Conservation (phyloP, 2,797 vertebrate species). For the Macropodus opercularis region DNA sequence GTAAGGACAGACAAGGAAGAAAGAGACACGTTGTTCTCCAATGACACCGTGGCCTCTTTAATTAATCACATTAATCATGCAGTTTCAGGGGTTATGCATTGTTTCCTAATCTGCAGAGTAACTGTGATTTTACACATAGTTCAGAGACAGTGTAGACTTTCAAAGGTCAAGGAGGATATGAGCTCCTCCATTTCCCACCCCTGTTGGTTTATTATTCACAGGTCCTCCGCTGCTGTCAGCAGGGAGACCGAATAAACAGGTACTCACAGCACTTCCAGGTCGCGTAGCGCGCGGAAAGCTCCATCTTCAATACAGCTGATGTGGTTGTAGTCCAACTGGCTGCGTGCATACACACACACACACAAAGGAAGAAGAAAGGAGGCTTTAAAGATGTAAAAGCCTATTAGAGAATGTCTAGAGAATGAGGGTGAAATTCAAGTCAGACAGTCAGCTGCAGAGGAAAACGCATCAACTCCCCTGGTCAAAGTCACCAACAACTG, state of each 20-base stretch:
- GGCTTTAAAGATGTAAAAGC: slow-evolving; percentile 21
- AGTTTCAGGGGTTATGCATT: background rate
- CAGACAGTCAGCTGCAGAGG: slow-evolving; percentile 18
- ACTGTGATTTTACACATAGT: slow-evolving; percentile 12
- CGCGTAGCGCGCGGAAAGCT: slow-evolving; percentile 94
- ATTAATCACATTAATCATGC: background rate
- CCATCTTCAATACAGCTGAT: slow-evolving; percentile 99
- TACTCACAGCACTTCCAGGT: slow-evolving; percentile 99
- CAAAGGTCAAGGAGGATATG: slow-evolving; percentile 54
- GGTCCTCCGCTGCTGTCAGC: too few species aligned
- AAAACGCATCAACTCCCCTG: slow-evolving; percentile 25
- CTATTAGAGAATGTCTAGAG: slow-evolving; percentile 25
- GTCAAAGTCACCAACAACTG: slow-evolving; percentile 13
- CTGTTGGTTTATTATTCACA: too few species aligned
- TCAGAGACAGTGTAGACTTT: slow-evolving; percentile 40
- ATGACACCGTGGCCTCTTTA: background rate
- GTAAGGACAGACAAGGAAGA: background rate
- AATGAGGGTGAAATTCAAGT: slow-evolving; percentile 39
- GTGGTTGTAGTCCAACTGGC: slow-evolving; percentile 99
- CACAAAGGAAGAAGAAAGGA: slow-evolving; percentile 7
- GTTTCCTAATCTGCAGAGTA: slow-evolving; percentile 20
- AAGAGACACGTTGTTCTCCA: background rate
- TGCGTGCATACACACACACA: slow-evolving; percentile 69
- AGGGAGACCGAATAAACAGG: slow-evolving; percentile 34
- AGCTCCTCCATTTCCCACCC: slow-evolving; percentile 14